A percentile compares a stretch with the other conserved stretches of the same genome.
Conservation (phyloP, 2,888 invertebrate species). For the Aporophyla nigra region DNA sequence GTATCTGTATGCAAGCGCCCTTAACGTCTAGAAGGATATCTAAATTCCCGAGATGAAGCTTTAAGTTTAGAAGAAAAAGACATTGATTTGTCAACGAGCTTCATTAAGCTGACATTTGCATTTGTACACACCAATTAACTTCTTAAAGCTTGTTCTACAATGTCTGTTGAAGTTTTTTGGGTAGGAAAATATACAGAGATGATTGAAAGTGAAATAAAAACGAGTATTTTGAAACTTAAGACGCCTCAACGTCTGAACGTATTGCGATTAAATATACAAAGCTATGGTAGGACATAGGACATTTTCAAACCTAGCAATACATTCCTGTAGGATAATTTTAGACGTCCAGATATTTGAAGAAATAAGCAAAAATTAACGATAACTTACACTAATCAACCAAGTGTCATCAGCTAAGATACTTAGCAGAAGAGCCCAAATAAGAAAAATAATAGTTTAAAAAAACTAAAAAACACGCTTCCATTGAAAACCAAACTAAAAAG, state of each 20-base stretch:
- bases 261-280: not conserved
- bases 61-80: slow-evolving; percentile 52
- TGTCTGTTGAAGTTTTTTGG: not conserved
- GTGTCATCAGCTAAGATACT: not conserved
- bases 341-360: no score
- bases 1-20: slow-evolving; percentile 2
- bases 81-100: slow-evolving; percentile 59
- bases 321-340: not conserved
- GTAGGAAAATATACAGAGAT: not conserved
- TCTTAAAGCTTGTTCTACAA: slow-evolving; percentile 10
- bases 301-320: no score
- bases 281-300: not conserved
- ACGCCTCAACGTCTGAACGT: not conserved
- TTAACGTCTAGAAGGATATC: slow-evolving; percentile 53
- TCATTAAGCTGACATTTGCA: slow-evolving; percentile 54
- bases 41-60: slow-evolving; percentile 55
- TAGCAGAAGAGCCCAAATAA: not conserved
- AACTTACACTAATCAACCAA: not conserved
- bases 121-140: slow-evolving; percentile 48
- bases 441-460: no score
- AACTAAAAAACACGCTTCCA: no score
- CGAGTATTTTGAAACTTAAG: not conserved
- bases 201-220: not conserved
- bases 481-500: no score
- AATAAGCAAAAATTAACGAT: no score